Evolutionary conservation across 1,140 invertebrate species (phyloP).

Genomic region (Euwallacea similis): DNA sequence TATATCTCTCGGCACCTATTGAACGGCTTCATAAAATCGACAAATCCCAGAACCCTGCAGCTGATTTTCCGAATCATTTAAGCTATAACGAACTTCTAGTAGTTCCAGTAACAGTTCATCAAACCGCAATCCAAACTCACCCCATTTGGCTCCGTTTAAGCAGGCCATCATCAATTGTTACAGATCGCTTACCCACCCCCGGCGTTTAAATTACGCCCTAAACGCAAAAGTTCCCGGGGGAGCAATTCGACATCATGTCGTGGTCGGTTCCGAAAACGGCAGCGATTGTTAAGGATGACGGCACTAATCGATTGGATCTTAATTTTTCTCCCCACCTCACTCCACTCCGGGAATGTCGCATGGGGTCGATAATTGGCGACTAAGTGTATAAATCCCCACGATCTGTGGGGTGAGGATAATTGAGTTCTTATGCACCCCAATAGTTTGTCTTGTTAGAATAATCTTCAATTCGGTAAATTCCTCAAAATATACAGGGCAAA

Average conservation of each 20-base stretch:
- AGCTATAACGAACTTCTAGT: too few species aligned
- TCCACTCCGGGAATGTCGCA: conserved; percentile 8
- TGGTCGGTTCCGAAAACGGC: background rate
- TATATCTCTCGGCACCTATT: too few species aligned
- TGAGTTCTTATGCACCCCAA: too few species aligned
- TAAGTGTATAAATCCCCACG: conserved; percentile 14
- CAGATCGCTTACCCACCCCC: conserved; percentile 10
- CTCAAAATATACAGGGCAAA: too few species aligned
- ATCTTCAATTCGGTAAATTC: too few species aligned
- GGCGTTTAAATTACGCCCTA: conserved; percentile 20
- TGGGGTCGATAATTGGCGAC: conserved; percentile 14
- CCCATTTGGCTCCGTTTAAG: conserved; percentile 15
- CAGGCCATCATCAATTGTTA: conserved; percentile 13
- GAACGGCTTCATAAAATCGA: too few species aligned
- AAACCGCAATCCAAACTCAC: conserved; percentile 11
- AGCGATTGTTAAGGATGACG: conserved; percentile 9
- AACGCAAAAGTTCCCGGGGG: conserved; percentile 13
- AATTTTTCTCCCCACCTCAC: conserved; percentile 1
- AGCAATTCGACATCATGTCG: conserved; percentile 20
- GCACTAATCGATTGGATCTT: conserved; percentile 19
- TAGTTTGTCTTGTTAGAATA: too few species aligned
- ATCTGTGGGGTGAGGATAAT: background rate
- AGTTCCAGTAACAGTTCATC: background rate
- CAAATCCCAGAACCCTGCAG: too few species aligned
- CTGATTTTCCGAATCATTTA: too few species aligned